These are phyloP conservation scores for Lymantria monacha DNA, from an alignment of 2,888 invertebrate genomes.

Conservation along the genomic window DNA sequence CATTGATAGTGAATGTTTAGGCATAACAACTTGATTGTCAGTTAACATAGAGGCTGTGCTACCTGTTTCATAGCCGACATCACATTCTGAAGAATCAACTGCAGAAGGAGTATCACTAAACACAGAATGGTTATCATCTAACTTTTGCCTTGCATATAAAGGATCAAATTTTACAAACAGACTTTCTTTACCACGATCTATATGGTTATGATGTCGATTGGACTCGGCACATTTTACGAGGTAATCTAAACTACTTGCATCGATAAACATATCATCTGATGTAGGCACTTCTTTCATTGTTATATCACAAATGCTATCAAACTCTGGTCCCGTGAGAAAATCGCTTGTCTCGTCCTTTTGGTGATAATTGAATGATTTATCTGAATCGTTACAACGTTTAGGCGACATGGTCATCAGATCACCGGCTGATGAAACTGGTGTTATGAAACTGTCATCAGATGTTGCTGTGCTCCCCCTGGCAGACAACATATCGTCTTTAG, in stretches of 20 bases:
- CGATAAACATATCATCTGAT: conserved; percentile 74
- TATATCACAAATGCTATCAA: conserved; percentile 68
- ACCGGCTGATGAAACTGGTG: conserved; percentile 62
- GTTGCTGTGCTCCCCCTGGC: conserved; percentile 45
- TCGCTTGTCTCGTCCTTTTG: conserved; percentile 47
- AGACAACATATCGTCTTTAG: conserved; percentile 51
- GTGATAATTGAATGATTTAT: conserved; percentile 18
- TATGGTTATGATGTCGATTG: conserved; percentile 50
- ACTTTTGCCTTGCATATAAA: conserved; percentile 59
- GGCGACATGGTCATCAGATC: conserved; percentile 71
- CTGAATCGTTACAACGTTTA: conserved; percentile 35
- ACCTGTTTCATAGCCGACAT: conserved; percentile 72
- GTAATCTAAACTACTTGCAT: conserved; percentile 81
- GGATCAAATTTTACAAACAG: conserved; percentile 86
- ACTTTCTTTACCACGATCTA: conserved; percentile 82
- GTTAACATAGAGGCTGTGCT: conserved; percentile 60
- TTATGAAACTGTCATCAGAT: conserved; percentile 61
- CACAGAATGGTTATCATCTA: conserved; percentile 34
- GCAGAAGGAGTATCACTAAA: conserved; percentile 37
- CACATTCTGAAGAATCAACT: conserved; percentile 54
- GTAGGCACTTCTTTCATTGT: conserved; percentile 67
- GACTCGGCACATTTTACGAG: conserved; percentile 73
- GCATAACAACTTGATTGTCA: conserved; percentile 47
- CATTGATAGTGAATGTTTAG: conserved; percentile 55
- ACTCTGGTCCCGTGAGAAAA: conserved; percentile 64